These are phyloP conservation scores for Actinia tenebrosa DNA, from an alignment of 64 coral and sea anemone genomes.

Conservation along the genomic window DNA sequence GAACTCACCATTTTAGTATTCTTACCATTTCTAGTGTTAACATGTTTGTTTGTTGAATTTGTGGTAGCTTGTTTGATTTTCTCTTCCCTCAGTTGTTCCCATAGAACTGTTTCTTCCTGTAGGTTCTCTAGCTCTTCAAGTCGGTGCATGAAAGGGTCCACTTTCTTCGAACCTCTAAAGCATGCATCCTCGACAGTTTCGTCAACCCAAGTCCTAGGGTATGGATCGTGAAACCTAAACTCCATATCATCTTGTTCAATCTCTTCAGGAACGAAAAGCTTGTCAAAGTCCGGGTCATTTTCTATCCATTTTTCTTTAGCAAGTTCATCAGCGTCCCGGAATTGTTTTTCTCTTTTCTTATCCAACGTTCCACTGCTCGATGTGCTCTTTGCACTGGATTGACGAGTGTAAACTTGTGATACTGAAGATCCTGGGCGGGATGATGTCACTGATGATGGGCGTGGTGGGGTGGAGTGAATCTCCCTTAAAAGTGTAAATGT, in stretches of 20 bases:
- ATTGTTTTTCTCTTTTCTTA: constrained; percentile 43
- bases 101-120: constrained; percentile 65
- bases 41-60: not conserved
- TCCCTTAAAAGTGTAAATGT: not conserved
- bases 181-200: constrained; percentile 68
- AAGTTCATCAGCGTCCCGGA: constrained; percentile 32
- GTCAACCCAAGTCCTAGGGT: constrained; percentile 77
- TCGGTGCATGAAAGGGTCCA: constrained; percentile 79
- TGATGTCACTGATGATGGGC: constrained; percentile 20
- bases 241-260: constrained; percentile 16
- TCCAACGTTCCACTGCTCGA: not conserved
- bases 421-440: constrained; percentile 16
- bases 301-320: constrained; percentile 67
- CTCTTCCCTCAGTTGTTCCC: constrained; percentile 69
- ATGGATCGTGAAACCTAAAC: constrained; percentile 76
- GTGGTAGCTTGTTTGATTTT: constrained; percentile 7
- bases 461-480: not conserved
- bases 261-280: constrained; percentile 55
- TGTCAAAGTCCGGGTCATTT: constrained; percentile 53
- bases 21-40: not conserved
- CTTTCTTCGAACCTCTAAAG: constrained; percentile 75
- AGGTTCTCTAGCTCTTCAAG: constrained; percentile 71
- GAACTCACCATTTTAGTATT: not conserved
- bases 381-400: not conserved
- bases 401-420: not conserved